Conservation (phyloP, 2,888 invertebrate species). For the Acanthosoma haemorrhoidale region DNA sequence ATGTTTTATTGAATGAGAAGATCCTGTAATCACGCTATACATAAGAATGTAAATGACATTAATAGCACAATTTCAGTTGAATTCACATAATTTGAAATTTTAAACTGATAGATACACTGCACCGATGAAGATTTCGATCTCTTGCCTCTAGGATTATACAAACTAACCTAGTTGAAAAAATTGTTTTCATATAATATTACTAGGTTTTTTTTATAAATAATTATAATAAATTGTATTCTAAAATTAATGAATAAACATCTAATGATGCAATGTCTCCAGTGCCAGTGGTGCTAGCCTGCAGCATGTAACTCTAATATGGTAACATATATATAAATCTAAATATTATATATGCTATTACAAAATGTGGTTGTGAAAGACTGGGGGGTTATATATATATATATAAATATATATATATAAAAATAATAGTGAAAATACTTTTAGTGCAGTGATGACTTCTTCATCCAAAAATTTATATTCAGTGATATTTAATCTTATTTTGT, state of each 20-base stretch:
- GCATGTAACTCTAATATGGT: slow-evolving; percentile 12
- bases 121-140: slow-evolving; percentile 32
- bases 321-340: not conserved
- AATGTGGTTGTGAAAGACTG: slow-evolving; percentile 34
- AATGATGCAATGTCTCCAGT: slow-evolving; percentile 27
- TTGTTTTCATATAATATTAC: slow-evolving; percentile 24
- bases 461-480: slow-evolving; percentile 2
- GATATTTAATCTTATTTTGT: not conserved
- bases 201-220: slow-evolving; percentile 31
- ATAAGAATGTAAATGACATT: slow-evolving; percentile 33
- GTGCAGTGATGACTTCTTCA: slow-evolving; percentile 27
- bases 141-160: slow-evolving; percentile 34
- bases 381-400: slow-evolving; percentile 16
- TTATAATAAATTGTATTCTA: slow-evolving; percentile 28
- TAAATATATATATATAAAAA: no score
- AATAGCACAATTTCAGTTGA: slow-evolving; percentile 35
- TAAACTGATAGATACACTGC: slow-evolving; percentile 35
- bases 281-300: slow-evolving; percentile 31
- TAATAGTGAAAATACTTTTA: slow-evolving; percentile 23
- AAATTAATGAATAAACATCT: slow-evolving; percentile 20
- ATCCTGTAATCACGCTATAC: slow-evolving; percentile 32
- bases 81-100: slow-evolving; percentile 26
- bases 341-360: slow-evolving; percentile 24
- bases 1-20: not conserved
- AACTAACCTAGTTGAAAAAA: slow-evolving; percentile 28